Conservation (phyloP, 2,113 vertebrate species). For the Hippocampus zosterae region DNA sequence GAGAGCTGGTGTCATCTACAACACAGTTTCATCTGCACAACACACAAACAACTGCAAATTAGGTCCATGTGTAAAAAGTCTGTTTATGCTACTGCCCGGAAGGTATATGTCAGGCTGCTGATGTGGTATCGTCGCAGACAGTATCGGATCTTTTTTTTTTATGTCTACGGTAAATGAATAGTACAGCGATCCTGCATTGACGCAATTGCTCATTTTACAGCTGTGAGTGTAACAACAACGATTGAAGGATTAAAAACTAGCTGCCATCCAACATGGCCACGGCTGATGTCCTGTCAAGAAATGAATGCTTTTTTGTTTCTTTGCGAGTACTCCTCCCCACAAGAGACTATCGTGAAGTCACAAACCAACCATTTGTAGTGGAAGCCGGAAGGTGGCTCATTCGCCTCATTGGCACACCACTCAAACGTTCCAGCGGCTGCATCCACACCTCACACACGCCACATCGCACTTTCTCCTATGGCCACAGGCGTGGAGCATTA, state of each 20-base stretch:
- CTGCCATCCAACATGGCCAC: constrained; percentile 31
- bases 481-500: constrained; percentile 45
- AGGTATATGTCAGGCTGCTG: background rate
- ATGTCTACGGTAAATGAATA: background rate
- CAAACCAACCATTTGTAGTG: constrained; percentile 58
- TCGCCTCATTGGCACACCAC: background rate
- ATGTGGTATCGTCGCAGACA: background rate
- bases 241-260: constrained; percentile 32
- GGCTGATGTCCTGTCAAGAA: constrained; percentile 31
- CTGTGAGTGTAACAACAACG: constrained; percentile 11
- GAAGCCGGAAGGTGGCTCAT: background rate
- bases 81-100: background rate
- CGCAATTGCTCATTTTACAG: constrained; percentile 28
- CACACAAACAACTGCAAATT: too few relatives aligned
- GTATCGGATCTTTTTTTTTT: background rate
- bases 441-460: background rate
- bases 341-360: constrained; percentile 35
- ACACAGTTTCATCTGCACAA: too few relatives aligned
- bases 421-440: background rate
- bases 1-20: too few relatives aligned
- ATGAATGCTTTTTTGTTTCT: constrained; percentile 45
- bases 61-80: background rate
- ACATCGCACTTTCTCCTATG: constrained; percentile 26
- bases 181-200: constrained; percentile 10
- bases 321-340: constrained; percentile 39